Evolutionary conservation across 2,888 invertebrate genomes (phyloP), one percentile per base, ranked within the genome.

Genomic region (Spisula solida): DNA sequence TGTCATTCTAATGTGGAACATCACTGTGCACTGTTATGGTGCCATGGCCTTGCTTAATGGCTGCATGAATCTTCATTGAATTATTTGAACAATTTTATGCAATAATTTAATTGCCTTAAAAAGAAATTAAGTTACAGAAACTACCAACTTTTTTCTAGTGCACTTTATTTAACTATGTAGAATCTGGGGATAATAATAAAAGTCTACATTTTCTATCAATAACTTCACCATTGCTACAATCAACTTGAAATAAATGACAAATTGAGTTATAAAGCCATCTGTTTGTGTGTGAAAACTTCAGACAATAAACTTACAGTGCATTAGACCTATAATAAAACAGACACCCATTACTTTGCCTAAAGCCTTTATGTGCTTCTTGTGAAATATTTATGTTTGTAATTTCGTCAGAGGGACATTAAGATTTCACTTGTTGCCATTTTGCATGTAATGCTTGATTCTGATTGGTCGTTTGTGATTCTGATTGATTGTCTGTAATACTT

Each of bases 381-480:
- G n/a, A 66, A 66, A 66, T 66, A n/a, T 66, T 66, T 66, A 66
- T 66, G 25, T 25, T n/a, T 66, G 25, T 66, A 25, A 66, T 66
- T 66, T 51, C 12, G 14, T 51, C 60, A n/a, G 60, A 25, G 25
- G 20, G 20, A 20, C 60, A 20, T 18, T 60, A 66, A 25, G 8
- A 66, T 5, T 66, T 1, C 60, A 25, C 60, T 66, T 4, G n/a
- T 66, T 66, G 60, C 6, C 25, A 66, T 25, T 16, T 51, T 51
- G 51, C 51, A 8, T 51, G 51, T 41, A 51, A 51, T 51, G 51
- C 14, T 51, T 51, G 51, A 51, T 51, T 51, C 6, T 51, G 51
- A 51, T 51, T 51, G 41, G 41, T 41, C 8, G 41, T 8, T 41
- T 41, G 41, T 41, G 41, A 41, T 41, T 41, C 41, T 41, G 41